Evolutionary conservation across 2,888 invertebrate genomes (phyloP).

Genomic region (Nymphalis c-album): DNA sequence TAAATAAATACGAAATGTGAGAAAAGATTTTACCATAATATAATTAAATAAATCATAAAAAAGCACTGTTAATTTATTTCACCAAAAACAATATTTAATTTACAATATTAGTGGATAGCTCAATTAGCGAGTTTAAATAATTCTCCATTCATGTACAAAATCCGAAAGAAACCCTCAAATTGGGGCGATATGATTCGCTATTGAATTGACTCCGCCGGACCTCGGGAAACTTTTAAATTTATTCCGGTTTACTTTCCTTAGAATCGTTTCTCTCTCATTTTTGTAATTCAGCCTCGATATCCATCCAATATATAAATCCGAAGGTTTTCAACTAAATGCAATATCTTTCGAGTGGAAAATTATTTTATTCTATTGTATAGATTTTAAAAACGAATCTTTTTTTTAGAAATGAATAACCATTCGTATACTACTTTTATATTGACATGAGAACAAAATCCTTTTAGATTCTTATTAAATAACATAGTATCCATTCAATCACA

Average conservation of each 20-base stretch:
- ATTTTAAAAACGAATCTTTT: background rate
- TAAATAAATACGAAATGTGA: too few species aligned
- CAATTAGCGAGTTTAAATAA: slow-evolving; percentile 32
- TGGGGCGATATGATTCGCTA: slow-evolving; percentile 43
- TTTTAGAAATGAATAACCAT: background rate
- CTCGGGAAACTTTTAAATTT: slow-evolving; percentile 44
- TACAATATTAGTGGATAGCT: slow-evolving; percentile 4
- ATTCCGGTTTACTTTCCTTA: slow-evolving; percentile 41
- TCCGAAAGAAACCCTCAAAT: slow-evolving; percentile 35
- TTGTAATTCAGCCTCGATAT: slow-evolving; percentile 39
- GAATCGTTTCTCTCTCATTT: slow-evolving; percentile 40
- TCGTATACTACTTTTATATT: background rate
- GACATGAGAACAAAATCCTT: background rate
- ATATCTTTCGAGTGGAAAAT: slow-evolving; percentile 22
- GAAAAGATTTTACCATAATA: too few species aligned
- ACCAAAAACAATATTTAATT: slow-evolving; percentile 14
- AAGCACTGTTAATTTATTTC: background rate
- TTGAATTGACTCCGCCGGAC: slow-evolving; percentile 41
- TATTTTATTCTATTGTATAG: slow-evolving; percentile 8
- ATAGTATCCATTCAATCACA: background rate
- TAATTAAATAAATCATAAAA: background rate
- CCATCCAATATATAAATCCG: slow-evolving; percentile 28
- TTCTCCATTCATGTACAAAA: slow-evolving; percentile 24
- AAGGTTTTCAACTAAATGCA: slow-evolving; percentile 24
- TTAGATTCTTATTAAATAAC: background rate